A percentile compares a stretch with the other conserved stretches of the same genome.
These are phyloP conservation scores for Bombus vancouverensis DNA, from an alignment of 1,140 invertebrate genomes.

Conservation along the genomic window DNA sequence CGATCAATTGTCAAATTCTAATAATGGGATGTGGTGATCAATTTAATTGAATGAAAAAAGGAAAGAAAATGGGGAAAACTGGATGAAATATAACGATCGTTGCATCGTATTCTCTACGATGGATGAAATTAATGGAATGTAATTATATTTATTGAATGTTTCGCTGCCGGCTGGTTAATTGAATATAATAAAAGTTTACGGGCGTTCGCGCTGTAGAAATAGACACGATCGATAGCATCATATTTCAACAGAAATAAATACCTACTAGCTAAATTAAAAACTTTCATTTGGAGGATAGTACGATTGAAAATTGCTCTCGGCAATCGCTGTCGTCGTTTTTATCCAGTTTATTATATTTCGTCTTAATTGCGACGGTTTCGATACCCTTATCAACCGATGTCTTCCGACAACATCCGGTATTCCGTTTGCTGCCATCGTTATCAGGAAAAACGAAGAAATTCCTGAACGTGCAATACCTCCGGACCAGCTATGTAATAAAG, in stretches of 20 bases:
- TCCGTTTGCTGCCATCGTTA: constrained; percentile 48
- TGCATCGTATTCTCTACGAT: not conserved
- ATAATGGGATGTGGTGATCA: constrained; percentile 39
- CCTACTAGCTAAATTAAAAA: not conserved
- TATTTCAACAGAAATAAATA: not conserved
- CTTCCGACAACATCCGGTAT: constrained; percentile 44
- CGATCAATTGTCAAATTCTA: constrained; percentile 27
- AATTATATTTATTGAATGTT: constrained; percentile 2
- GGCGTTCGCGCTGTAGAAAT: not conserved
- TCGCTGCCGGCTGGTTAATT: not conserved
- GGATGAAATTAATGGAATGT: not conserved
- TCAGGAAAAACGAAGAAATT: constrained; percentile 64
- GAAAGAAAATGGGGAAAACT: not conserved
- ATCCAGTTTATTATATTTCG: not conserved
- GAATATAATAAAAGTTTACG: constrained; percentile 8
- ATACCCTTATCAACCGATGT: constrained; percentile 19
- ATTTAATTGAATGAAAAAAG: not conserved
- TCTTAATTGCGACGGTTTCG: constrained; percentile 26
- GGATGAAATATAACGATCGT: not conserved
- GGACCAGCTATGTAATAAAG: constrained; percentile 69
- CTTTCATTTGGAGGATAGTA: not conserved
- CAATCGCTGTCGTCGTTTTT: too few species aligned
- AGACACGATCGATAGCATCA: not conserved
- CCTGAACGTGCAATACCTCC: constrained; percentile 58
- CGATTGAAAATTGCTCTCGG: not conserved